Evolutionary conservation across 2,113 vertebrate genomes (phyloP), one percentile per base, ranked within the genome.

Genomic region (Axis porcinus): DNA sequence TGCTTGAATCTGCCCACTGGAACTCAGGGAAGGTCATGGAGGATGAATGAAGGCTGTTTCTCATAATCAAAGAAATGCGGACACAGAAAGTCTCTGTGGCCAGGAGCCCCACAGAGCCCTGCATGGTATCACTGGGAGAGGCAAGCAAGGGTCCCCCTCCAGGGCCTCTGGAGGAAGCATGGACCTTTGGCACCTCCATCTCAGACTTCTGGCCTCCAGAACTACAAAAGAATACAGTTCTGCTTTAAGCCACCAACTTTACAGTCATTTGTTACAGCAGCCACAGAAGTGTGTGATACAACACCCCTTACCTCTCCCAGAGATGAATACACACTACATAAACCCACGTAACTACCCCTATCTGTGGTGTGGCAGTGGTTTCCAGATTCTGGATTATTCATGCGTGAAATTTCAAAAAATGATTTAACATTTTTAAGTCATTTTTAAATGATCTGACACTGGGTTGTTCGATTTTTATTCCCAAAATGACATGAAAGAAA

Each of bases 261-360:
- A 17, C 3, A 27, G 81, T 43, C 76, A 76, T 28, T 70, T 60
- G 54, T 43, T 19, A 78, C 16, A 19, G 25, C 43, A 81, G 43
- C 7, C 58, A 43, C 27, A 55, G 62, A 21, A 57, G 45, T 47
- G 45, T 47, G 3, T 6, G 27, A 25, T 16, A 28, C 5, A 43
- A 25, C 3, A 19, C 21, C 45, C 6, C 7, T 76, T 30, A 10
- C 7, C 11, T 15, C 19, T 23, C 2, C 76, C 11, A 16, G 0
- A 79, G 21, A 33, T 62, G 54, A 82, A 62, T 12, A 19, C 25
- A 25, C 1, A 0, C 11, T 33, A 8, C 19, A 16, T 25, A 19
- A 33, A 21, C 2, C 62, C 19, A 2, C 0, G 12, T 23, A 4
- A 16, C 13, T 27, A 15, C 45, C 16, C 2, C 4, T 10, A 6